Evolutionary conservation across 2,797 vertebrate species (phyloP).

Genomic region (Artibeus jamaicensis): DNA sequence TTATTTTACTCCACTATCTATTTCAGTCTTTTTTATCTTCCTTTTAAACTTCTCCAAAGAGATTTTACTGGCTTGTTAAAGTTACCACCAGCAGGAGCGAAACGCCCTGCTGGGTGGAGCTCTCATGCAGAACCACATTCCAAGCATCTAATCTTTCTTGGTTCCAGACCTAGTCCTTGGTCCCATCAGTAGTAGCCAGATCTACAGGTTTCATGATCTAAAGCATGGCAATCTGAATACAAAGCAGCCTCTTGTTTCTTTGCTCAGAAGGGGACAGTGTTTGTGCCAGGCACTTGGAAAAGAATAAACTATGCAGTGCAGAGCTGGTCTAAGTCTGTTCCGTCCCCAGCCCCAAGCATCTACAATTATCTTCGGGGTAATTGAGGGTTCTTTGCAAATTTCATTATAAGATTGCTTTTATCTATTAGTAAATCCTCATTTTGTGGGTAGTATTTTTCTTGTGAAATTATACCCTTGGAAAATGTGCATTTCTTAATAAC

Average conservation of each 20-base stretch:
- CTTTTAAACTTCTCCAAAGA: not conserved
- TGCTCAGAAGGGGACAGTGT: not conserved
- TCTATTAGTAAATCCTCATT: slow-evolving; percentile 60
- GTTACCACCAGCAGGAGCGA: not conserved
- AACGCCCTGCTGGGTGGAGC: not conserved
- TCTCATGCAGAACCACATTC: not conserved
- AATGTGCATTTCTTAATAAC: slow-evolving; percentile 20
- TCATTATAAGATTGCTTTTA: slow-evolving; percentile 58
- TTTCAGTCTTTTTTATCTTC: not conserved
- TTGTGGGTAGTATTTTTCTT: slow-evolving; percentile 11
- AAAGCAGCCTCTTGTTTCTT: not conserved
- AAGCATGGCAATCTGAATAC: not conserved
- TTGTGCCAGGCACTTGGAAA: not conserved
- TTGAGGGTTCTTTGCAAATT: slow-evolving; percentile 30
- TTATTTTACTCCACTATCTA: not conserved
- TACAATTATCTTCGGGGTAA: slow-evolving; percentile 42
- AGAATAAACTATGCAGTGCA: not conserved
- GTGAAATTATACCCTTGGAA: slow-evolving; percentile 48
- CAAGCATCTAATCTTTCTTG: not conserved
- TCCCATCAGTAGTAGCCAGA: not conserved
- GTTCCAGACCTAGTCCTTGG: not conserved
- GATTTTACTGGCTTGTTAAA: not conserved
- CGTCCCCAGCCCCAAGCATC: not conserved
- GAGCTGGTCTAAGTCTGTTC: not conserved
- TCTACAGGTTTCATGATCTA: not conserved